Base-by-base conservation (phyloP, 2,797 vertebrate species). In the Hephaestus fuliginosus region DNA sequence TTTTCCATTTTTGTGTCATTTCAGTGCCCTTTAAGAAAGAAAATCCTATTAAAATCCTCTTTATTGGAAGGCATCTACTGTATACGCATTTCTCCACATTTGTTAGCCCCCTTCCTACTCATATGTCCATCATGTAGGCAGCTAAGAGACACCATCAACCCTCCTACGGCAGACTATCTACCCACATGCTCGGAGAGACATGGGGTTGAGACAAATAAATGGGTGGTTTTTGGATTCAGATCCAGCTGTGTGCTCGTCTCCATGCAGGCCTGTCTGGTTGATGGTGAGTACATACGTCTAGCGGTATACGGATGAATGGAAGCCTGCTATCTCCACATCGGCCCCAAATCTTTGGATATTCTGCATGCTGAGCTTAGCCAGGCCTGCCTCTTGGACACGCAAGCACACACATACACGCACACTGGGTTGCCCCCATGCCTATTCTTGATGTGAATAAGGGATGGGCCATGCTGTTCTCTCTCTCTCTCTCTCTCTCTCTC, bases 231-330 rank as follows among this genome's bases (percentile, higher is more conserved):
- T 84, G 78, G 81, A 80, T 78, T 78, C 18, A 2, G 39, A 78
- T 81, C 85, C 78, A 84, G 82, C 80, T 76, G 74, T 68, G 70
- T 43, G 44, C 74, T 82, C 20, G 44, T 69, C 55, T 85, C 80
- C 74, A 53, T 76, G 73, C 55, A 70, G 66, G 73, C 70, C 80
- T 87, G 86, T 89, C 87, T 76, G 84, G 58, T 70, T 76, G 77
- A 82, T 74, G 71, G 74, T 53, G 46, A 82, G 80, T 78, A 70
- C 41, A 73, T 80, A 55, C 68, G 70, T 72, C 58, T 44, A 17
- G 12, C 57, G 62, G 68, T 72, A 43, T 33, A 82, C 25, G 53
- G 78, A 87, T 86, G 80, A 70, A 85, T 85, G 70, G 80, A 86
- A 64, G 63, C 67, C 76, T 63, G 77, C 18, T 70, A 82, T 80